phyloP scores from a whole-genome alignment of 2,113 vertebrate genomes.

The Equus przewalskii region DNA sequence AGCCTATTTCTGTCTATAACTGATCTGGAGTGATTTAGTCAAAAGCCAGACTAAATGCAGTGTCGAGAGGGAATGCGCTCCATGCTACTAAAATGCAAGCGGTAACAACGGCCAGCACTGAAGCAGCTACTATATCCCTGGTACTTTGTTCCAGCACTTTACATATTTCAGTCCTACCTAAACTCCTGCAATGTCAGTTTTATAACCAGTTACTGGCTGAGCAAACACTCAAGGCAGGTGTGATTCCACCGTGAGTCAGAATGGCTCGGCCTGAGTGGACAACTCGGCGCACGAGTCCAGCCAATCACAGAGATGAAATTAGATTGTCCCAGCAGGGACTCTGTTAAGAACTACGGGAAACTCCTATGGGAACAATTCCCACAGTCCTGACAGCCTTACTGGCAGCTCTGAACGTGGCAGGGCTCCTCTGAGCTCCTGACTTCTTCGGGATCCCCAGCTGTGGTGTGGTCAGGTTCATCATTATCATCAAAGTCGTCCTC shows the following conservation, averaged over 20 bases:
- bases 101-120: neutral
- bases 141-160: neutral
- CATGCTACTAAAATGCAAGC: neutral
- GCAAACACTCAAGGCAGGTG: neutral
- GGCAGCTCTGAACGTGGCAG: constrained; percentile 55
- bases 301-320: neutral
- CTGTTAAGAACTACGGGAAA: neutral
- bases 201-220: neutral
- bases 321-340: neutral
- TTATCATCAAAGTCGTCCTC: constrained; percentile 88
- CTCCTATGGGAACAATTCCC: neutral
- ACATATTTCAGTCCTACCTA: neutral
- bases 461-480: constrained; percentile 84
- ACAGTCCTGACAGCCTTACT: constrained; percentile 61
- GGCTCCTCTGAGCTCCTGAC: constrained; percentile 71
- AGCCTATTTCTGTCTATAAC: neutral
- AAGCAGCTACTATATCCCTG: neutral
- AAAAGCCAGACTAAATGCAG: neutral
- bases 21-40: too few species aligned
- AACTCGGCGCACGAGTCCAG: neutral
- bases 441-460: constrained; percentile 67
- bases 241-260: neutral
- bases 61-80: neutral
- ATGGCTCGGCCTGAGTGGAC: neutral
- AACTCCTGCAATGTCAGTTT: neutral